Base-by-base conservation (phyloP, 2,113 vertebrate species). In the Larimichthys polyactis region DNA sequence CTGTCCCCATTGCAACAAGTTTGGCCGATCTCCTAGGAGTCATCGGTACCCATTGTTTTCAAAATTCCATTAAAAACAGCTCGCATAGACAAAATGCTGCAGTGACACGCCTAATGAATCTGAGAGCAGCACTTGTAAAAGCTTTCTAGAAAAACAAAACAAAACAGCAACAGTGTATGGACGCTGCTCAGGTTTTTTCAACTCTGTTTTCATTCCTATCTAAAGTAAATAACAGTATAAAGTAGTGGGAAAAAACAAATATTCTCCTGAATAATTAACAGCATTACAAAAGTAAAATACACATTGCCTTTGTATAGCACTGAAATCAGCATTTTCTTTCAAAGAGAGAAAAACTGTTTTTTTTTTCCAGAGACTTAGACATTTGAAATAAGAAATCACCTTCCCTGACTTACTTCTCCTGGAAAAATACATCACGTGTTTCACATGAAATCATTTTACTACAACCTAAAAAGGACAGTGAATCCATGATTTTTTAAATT, bases 51-150 rank as follows among this genome's bases (percentile, higher is more conserved):
- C 16, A 63, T 57, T 73, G 29, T 80, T 77, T 66, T 55, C 0
- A 66, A 81, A 70, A 63, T 59, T 32, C 68, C 69, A 81, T 78
- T 79, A 79, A 70, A 65, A 88, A 77, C 66, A 71, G 75, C 81
- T 73, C 3, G 8, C 59, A 57, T 20, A 58, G 77, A 46, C 58
- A 75, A 71, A 84, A 78, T 12, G 4, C 73, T 17, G 60, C 48
- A 55, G 7, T 64, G 59, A 71, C 43, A 71, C 59, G 68, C 17
- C 16, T 59, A 74, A 71, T 79, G 48, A 32, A 64, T 72, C 54
- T 55, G 52, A 27, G 57, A 17, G 16, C 32, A 48, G 32, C 12
- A 22, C 9, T n/a, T 40, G 17, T 27, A 22, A 52, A 49, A 40
- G 24, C 17, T 57, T 65, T 59, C 8, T 17, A 7, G 14, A 7